Evolutionary conservation across 2,797 vertebrate species (phyloP), one percentile per base, ranked within the genome.

Genomic region (Enteromius radiatus): DNA sequence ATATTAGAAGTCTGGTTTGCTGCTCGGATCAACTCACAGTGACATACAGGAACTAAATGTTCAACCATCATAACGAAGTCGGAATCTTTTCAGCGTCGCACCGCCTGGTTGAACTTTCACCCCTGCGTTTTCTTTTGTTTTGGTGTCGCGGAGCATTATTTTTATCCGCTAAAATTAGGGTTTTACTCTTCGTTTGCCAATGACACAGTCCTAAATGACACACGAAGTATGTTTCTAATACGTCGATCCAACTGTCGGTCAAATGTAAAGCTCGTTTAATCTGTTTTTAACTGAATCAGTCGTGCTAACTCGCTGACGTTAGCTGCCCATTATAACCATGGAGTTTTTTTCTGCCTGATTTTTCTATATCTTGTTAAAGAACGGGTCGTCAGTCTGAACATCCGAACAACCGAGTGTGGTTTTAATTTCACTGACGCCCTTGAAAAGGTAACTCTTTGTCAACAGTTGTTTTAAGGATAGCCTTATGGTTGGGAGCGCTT

Each of bases 101-200:
- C 92, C 67, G 1, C 19, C 15, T 1, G 0, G 1, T 1, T 89
- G 90, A 92, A 90, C 93, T 92, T 89, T 92, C 67, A 94, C 90
- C 90, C 78, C 38, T 0, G 1, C 76, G 49, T 68, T 87, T 63
- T 84, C 91, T 89, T 91, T 93, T 95, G 92, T 94, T 94, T 92
- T 93, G 90, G 86, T 89, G 88, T 67, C 82, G 81, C 56, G 79
- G 38, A 65, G 31, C 82, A 17, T 76, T 21, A 61, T 52, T 77
- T 61, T 31, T 15, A 14, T 15, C 10, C 2, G 1, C 0, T 0
- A 69, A 77, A 83, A 0, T 12, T 54, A 1, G 4, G 2, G 0
- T 7, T 70, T 43, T 41, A 19, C 36, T 11, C 28, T 70, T 11
- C 1, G 21, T 77, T 47, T 59, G 17, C 41, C n/a, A 63, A 49